These are phyloP conservation scores for Agrochola macilenta DNA, from an alignment of 2,888 invertebrate genomes.

Conservation along the genomic window DNA sequence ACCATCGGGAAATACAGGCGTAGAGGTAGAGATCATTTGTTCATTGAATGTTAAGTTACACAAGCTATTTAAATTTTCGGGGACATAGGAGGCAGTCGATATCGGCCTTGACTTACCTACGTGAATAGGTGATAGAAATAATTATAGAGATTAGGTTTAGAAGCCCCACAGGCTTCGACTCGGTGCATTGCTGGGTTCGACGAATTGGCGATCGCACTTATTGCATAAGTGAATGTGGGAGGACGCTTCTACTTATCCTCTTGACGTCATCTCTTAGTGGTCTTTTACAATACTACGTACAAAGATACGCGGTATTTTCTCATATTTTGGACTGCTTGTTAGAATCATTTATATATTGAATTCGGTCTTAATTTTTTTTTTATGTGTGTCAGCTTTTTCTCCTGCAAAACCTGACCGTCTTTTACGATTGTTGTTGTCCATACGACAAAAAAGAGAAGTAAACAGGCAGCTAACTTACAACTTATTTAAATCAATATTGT, in stretches of 20 bases:
- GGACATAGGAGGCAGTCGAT: not conserved
- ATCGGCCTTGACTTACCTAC: not conserved
- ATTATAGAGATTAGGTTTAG: conserved; percentile 17
- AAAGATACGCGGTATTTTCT: not conserved
- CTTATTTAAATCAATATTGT: not conserved
- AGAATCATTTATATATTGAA: not conserved
- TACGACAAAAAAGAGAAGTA: not conserved
- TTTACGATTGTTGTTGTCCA: not conserved
- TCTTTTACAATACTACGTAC: not conserved
- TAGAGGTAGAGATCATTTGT: no score
- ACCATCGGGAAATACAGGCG: no score
- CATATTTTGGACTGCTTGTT: not conserved
- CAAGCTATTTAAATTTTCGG: not conserved
- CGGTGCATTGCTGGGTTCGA: conserved; percentile 17
- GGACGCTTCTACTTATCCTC: conserved; percentile 2
- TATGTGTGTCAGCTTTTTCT: not conserved
- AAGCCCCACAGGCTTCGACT: conserved; percentile 22
- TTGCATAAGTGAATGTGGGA: conserved; percentile 2
- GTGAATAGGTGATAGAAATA: conserved; percentile 6
- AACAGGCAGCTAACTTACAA: not conserved
- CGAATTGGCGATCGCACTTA: conserved; percentile 7
- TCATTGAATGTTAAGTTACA: not conserved
- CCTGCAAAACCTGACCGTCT: not conserved
- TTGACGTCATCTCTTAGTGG: conserved; percentile 3
- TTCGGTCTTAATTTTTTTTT: not conserved